Conservation (phyloP, 2,888 invertebrate genomes). For the Stictocephala bisonia region DNA sequence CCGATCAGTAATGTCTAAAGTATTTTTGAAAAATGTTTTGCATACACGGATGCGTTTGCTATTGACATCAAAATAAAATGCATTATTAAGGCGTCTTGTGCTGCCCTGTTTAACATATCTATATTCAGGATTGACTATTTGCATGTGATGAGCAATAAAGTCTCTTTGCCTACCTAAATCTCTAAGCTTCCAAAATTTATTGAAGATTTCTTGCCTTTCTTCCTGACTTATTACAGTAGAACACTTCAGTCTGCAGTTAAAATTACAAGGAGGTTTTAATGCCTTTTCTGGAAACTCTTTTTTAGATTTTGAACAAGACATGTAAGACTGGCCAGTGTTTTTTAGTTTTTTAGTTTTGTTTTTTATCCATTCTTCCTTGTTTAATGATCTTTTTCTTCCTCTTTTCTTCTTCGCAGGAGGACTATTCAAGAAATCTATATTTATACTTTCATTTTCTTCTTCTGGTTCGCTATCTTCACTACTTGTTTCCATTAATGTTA, state of each 20-base stretch:
- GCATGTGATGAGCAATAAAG: constrained; percentile 15
- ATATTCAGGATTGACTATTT: constrained; percentile 13
- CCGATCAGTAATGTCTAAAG: constrained; percentile 22
- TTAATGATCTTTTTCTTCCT: constrained; percentile 22
- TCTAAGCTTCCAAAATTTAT: constrained; percentile 11
- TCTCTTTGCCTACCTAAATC: constrained; percentile 25
- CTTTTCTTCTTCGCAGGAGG: background rate
- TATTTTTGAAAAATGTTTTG: constrained; percentile 23
- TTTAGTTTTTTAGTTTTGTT: constrained; percentile 2
- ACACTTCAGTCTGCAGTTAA: constrained; percentile 22
- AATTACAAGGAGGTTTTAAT: constrained; percentile 15
- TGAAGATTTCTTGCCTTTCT: constrained; percentile 13
- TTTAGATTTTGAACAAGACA: constrained; percentile 30
- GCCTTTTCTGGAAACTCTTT: constrained; percentile 4
- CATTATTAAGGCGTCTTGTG: constrained; percentile 30
- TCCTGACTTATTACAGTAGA: constrained; percentile 2
- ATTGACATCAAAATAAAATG: constrained; percentile 31
- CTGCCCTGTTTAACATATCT: constrained; percentile 24
- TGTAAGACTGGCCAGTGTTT: constrained; percentile 15
- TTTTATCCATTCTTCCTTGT: constrained; percentile 2
- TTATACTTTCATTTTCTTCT: constrained; percentile 16
- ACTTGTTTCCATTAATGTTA: background rate
- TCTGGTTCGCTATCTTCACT: constrained; percentile 1
- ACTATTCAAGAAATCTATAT: constrained; percentile 23
- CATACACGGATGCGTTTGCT: constrained; percentile 15